Evolutionary conservation across 92 coral and sea anemone genomes (phyloP).

Genomic region (Epizoanthus ramosus): DNA sequence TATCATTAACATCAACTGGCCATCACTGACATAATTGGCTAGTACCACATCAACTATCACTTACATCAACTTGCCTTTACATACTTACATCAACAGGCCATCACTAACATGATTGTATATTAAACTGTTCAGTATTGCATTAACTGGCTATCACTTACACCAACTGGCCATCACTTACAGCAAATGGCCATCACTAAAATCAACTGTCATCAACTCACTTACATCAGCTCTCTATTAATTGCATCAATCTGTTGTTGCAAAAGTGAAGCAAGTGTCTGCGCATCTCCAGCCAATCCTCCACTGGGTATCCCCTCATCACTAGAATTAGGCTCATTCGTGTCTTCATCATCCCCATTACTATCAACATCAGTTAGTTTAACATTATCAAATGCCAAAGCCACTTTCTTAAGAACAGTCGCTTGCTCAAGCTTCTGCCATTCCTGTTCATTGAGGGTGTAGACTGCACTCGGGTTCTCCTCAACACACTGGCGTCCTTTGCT

Average conservation of each 20-base stretch:
- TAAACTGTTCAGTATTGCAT: not conserved
- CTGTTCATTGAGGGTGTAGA: conserved; percentile 92
- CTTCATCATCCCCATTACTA: conserved; percentile 63
- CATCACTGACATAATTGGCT: not conserved
- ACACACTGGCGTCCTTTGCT: conserved; percentile 89
- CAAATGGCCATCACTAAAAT: too few relatives aligned
- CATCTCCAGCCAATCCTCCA: conserved; percentile 85
- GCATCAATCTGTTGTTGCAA: conserved; percentile 97
- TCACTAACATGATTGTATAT: too few relatives aligned
- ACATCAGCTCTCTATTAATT: conserved; percentile 85
- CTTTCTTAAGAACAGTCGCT: conserved; percentile 87
- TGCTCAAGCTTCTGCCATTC: conserved; percentile 99
- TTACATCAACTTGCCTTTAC: not conserved
- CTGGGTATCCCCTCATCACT: conserved; percentile 44
- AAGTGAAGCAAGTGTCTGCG: conserved; percentile 84
- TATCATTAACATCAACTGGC: too few relatives aligned
- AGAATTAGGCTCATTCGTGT: conserved; percentile 59
- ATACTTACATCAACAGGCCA: too few relatives aligned
- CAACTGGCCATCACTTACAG: too few relatives aligned
- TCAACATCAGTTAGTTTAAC: conserved; percentile 61
- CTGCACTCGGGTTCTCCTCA: conserved; percentile 86
- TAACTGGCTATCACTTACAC: conserved; percentile 28
- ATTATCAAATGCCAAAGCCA: conserved; percentile 88
- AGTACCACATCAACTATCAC: not conserved
- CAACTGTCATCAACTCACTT: not conserved